These are phyloP conservation scores for Phyllotreta striolata DNA, from an alignment of 2,888 invertebrate species.

Conservation along the genomic window DNA sequence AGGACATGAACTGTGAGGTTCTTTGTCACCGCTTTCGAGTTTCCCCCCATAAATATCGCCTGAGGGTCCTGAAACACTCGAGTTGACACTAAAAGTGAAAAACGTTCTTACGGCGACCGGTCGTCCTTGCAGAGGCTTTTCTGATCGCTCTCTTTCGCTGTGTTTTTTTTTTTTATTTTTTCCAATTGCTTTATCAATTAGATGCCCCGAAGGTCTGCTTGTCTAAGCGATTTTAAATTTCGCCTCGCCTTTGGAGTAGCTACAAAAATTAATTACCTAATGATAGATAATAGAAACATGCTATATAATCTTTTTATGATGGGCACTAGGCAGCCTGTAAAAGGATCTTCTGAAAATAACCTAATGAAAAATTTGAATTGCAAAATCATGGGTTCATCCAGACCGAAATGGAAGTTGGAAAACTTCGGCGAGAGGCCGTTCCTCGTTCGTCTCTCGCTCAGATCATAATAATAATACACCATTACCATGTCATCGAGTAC, in stretches of 20 bases:
- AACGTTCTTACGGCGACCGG: constrained; percentile 42
- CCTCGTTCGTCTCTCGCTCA: constrained; percentile 48
- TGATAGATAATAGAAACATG: too few relatives aligned
- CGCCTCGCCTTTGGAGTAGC: too few relatives aligned
- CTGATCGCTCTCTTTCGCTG: constrained; percentile 7
- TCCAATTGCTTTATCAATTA: constrained; percentile 30
- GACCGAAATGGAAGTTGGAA: constrained; percentile 25
- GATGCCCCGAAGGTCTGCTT: background rate
- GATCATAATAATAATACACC: constrained; percentile 50
- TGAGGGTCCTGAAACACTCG: constrained; percentile 48
- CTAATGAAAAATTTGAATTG: constrained; percentile 45
- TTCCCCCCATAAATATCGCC: constrained; percentile 53
- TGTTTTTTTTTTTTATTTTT: constrained; percentile 11
- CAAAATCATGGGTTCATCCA: constrained; percentile 47
- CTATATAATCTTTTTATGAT: too few relatives aligned
- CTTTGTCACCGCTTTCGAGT: constrained; percentile 51
- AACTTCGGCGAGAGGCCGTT: constrained; percentile 19
- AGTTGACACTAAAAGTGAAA: constrained; percentile 47
- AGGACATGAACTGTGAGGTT: constrained; percentile 52
- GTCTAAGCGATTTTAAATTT: too few relatives aligned
- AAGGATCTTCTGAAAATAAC: constrained; percentile 24
- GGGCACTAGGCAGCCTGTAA: too few relatives aligned
- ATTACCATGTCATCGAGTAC: constrained; percentile 57
- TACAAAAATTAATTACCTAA: too few relatives aligned
- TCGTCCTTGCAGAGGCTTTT: constrained; percentile 28